Conservation (phyloP, 2,797 vertebrate genomes). For the Helostoma temminkii region DNA sequence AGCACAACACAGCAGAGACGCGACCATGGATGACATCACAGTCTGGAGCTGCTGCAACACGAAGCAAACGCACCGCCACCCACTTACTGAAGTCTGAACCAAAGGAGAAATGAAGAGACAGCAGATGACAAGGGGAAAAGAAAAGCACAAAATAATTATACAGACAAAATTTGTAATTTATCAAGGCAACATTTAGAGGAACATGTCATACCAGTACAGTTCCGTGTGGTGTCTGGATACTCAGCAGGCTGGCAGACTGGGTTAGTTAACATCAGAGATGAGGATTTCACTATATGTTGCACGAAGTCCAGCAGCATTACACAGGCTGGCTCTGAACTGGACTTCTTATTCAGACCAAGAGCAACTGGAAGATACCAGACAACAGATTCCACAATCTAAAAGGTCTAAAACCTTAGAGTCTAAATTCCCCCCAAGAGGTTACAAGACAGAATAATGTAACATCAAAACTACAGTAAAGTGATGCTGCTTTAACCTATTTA, state of each 20-base stretch:
- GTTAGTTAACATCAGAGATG: slow-evolving; percentile 95
- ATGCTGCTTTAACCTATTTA: too few relatives aligned
- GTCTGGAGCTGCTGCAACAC: slow-evolving; percentile 91
- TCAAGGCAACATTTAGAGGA: not conserved
- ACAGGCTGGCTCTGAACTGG: slow-evolving; percentile 92
- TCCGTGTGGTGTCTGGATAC: slow-evolving; percentile 83
- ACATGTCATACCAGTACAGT: slow-evolving; percentile 85
- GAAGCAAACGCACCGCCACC: slow-evolving; percentile 92
- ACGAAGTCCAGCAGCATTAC: slow-evolving; percentile 98
- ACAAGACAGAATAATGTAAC: too few relatives aligned
- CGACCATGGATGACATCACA: slow-evolving; percentile 89
- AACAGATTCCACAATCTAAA: too few relatives aligned
- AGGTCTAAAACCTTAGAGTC: not conserved
- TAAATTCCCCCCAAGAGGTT: not conserved
- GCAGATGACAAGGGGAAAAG: not conserved
- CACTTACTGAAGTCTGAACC: slow-evolving; percentile 93
- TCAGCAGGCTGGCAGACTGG: slow-evolving; percentile 85
- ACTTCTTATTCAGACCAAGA: slow-evolving; percentile 93
- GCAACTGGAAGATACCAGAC: slow-evolving; percentile 85
- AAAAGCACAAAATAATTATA: not conserved
- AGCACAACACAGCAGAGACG: slow-evolving; percentile 89
- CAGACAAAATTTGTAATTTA: not conserved
- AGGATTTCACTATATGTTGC: slow-evolving; percentile 97
- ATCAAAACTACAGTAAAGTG: too few relatives aligned
- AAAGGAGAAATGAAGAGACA: not conserved